Base-by-base conservation (phyloP, 2,797 vertebrate species). In the Gymnoscopelus microlampas region DNA sequence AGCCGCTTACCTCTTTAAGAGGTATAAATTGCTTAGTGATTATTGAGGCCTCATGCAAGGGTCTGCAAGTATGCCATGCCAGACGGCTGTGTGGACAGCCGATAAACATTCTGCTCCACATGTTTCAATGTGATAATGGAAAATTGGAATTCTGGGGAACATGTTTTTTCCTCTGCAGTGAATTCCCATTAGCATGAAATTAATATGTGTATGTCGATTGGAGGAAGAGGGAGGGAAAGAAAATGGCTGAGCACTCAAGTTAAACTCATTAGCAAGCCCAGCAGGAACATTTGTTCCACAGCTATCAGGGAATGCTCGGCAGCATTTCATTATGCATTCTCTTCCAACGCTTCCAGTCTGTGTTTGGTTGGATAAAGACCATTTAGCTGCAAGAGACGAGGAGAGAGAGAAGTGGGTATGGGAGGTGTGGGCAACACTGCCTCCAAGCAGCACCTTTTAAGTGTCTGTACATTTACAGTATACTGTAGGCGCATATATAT, bases 221-320 rank as follows among this genome's bases (percentile, higher is more conserved):
- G 9, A 10, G 63, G 63, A 51, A 55, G 63, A 11, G 44, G 48
- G 60, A 10, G 24, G 70, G 66, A 68, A 24, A 68, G 71, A 85
- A 82, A 85, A 87, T 76, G 83, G 81, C 84, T 83, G 83, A 86
- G 81, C 82, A 79, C 84, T 85, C 79, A 83, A 84, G 78, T 89
- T 89, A 88, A 89, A 88, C 76, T 91, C 81, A 91, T 92, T 91
- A 90, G 80, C 63, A 77, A 87, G 63, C 84, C 80, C 88, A 86
- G 84, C 84, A 86, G 88, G 84, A 69, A 80, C 68, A 71, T 87
- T 87, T 84, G 76, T 88, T 84, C 79, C 76, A 80, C 69, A 74
- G 76, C 71, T 79, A 91, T 88, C 79, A 84, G 81, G 82, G 71
- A 88, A 76, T 87, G 63, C 44, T 29, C 44, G 63, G 66, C 69